Percentiles rank a stretch among this genome's conserved stretches.
phyloP scores from a whole-genome alignment of 2,888 invertebrate genomes.

The Lepidochrysops patricia region DNA sequence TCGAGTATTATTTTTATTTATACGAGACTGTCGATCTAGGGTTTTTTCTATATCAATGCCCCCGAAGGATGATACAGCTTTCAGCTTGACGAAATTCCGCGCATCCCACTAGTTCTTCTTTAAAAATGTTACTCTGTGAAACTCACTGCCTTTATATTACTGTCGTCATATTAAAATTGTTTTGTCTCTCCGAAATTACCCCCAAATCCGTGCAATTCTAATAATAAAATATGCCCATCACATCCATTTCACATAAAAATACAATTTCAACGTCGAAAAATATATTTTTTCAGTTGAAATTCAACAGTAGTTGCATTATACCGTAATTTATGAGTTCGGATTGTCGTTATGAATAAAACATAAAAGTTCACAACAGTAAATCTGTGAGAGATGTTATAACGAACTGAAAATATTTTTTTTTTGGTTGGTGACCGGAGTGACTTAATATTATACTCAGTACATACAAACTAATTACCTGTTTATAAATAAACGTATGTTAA shows the following conservation, averaged over 20 bases:
- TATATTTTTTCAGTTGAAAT: background rate
- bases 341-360: conserved; percentile 13
- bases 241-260: conserved; percentile 3
- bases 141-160: background rate
- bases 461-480: too few species aligned
- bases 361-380: conserved; percentile 9
- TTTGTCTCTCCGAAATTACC: background rate
- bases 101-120: too few species aligned
- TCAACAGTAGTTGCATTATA: conserved; percentile 11
- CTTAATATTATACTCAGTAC: too few species aligned
- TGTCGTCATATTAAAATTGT: background rate
- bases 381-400: conserved; percentile 1
- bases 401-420: background rate
- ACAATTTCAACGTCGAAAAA: background rate
- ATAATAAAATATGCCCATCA: conserved; percentile 7
- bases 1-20: too few species aligned
- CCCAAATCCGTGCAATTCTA: background rate
- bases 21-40: too few species aligned
- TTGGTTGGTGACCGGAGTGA: background rate
- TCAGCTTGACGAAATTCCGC: too few species aligned
- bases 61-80: too few species aligned
- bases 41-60: too few species aligned
- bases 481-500: too few species aligned
- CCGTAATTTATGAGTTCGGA: conserved; percentile 9
- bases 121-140: too few species aligned